phyloP scores from a whole-genome alignment of 2,888 invertebrate species.

The Spodoptera picta region DNA sequence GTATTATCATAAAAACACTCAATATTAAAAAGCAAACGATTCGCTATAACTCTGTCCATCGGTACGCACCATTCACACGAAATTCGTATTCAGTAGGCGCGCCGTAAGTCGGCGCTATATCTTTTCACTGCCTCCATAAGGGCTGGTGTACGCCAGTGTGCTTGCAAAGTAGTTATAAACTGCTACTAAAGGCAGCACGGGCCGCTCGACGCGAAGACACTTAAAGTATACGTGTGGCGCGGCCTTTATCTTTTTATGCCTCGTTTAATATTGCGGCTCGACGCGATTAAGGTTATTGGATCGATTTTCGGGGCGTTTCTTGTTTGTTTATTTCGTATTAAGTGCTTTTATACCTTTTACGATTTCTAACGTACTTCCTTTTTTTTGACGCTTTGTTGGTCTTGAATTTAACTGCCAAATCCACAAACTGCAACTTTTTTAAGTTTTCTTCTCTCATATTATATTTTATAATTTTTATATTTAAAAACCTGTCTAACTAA shows the following conservation, averaged over 20 bases:
- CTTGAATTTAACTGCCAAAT: constrained; percentile 43
- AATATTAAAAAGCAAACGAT: constrained; percentile 79
- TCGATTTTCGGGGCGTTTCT: constrained; percentile 65
- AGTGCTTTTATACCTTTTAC: constrained; percentile 62
- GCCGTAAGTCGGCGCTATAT: constrained; percentile 73
- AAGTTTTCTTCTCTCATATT: no score
- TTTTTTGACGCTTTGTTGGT: constrained; percentile 52
- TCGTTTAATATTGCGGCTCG: constrained; percentile 67
- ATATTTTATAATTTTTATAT: no score
- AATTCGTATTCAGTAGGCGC: constrained; percentile 82
- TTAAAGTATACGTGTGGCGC: constrained; percentile 69
- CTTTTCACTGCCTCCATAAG: constrained; percentile 82
- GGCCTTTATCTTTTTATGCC: constrained; percentile 72
- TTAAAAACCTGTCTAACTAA: no score
- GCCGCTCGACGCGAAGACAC: constrained; percentile 64
- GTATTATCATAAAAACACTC: constrained; percentile 76
- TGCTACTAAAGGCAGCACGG: constrained; percentile 68
- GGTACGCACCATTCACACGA: constrained; percentile 70
- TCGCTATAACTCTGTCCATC: constrained; percentile 76
- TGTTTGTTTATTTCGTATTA: constrained; percentile 67
- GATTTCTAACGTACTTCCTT: constrained; percentile 47
- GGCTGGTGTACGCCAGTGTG: constrained; percentile 68
- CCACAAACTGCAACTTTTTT: constrained; percentile 1
- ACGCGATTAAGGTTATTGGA: constrained; percentile 69
- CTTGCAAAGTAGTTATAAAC: constrained; percentile 81